Base-by-base conservation (phyloP, 1,140 invertebrate genomes). In the Phymastichus coffea region DNA sequence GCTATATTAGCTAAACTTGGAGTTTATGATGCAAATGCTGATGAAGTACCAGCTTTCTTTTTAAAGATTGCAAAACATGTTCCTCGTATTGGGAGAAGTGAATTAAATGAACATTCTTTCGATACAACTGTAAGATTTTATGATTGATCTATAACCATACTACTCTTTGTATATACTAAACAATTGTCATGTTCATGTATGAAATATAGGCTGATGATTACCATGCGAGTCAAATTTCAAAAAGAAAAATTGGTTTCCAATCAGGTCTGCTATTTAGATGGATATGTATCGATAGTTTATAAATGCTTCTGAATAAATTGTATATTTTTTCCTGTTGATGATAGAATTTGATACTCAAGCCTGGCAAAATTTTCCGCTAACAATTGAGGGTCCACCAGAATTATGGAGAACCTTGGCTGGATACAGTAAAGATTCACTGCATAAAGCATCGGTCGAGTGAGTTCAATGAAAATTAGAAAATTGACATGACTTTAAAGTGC, bases 81-180 rank as follows among this genome's bases (percentile, higher is more conserved):
- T 15, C 79, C 80, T 0, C 58, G 79, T 1, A 68, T 79, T 0
- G 75, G 78, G 15, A 65, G 80, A 52, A 80, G 76, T 47, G 71
- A 63, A 37, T 68, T 55, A 8, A 79, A 78, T 53, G 78, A 83
- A 10, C 82, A 86, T 48, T 85, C 84, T 64, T 85, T 84, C 40
- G 7, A 2, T n/a, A 44, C 15, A 37, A 44, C 30, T 15, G 48
- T 52, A 37, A 58, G 25, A 25, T n/a, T n/a, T n/a, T n/a, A n/a
- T n/a, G n/a, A n/a, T n/a, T n/a, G n/a, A n/a, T n/a, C n/a, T n/a
- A n/a, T n/a, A n/a, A n/a, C n/a, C n/a, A n/a, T n/a, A n/a, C n/a
- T n/a, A n/a, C n/a, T n/a, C n/a, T n/a, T n/a, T n/a, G n/a, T n/a
- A n/a, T n/a, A n/a, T n/a, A n/a, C n/a, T n/a, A n/a, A n/a, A n/a